Base-by-base conservation (phyloP, 2,888 invertebrate species). In the Mimachlamys varia region DNA sequence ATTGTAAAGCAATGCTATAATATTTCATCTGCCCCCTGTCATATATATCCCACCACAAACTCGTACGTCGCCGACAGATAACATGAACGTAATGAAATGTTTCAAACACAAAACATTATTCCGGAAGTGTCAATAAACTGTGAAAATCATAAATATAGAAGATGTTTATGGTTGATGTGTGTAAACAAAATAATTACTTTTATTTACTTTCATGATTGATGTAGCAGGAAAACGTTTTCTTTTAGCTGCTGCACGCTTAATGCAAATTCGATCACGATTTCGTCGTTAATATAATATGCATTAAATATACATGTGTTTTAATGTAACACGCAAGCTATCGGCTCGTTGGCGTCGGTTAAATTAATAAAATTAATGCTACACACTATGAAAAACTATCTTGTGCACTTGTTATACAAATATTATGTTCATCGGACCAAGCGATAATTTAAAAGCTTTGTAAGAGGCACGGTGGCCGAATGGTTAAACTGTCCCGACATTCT, bases 211-310 rank as follows among this genome's bases (percentile, higher is more conserved):
- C 10, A 0, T 76, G 17, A 76, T 76, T 76, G 33, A 76, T 12
- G 76, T 44, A 76, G 27, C 27, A 13, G 33, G 76, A 76, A 17
- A 12, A 76, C 76, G 27, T 76, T 76, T 44, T 3, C 62, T n/a
- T n/a, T 4, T 17, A 12, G 33, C 27, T 27, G 33, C 76, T 76
- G 76, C 76, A 76, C 76, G 76, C 33, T 76, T 76, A 27, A 76
- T 76, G 76, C 76, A 76, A 76, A 76, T 76, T 76, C 76, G 22
- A 76, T 76, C 76, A 76, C 76, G 76, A 76, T 76, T 76, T 15
- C 19, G 76, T 0, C 76, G 33, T 76, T 33, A 58, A 12, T 53
- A 53, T 53, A 13, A 17, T 12, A 53, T 15, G 17, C 19, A 19
- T 53, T 53, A 19, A 17, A 53, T 53, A 53, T 53, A 53, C 19